These are phyloP conservation scores for Upupa epops DNA, from an alignment of 2,113 vertebrate genomes.

Conservation along the genomic window DNA sequence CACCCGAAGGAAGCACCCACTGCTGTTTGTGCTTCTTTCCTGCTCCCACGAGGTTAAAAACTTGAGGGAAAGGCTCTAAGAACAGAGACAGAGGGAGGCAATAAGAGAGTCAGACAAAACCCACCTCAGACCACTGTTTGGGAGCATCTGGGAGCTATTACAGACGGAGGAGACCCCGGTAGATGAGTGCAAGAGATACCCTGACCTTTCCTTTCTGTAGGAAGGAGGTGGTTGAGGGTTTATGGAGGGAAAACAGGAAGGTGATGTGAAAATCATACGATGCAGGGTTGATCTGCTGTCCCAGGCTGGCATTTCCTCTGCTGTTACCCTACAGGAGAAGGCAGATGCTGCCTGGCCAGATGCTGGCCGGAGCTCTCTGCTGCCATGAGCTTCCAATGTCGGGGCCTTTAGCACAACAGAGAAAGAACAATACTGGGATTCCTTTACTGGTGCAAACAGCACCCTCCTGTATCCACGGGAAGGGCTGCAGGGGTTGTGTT, in stretches of 20 bases:
- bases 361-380: background rate
- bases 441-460: background rate
- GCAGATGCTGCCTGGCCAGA: background rate
- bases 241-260: slow-evolving; percentile 2
- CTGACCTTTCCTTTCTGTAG: background rate
- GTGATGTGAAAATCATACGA: background rate
- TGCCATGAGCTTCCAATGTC: background rate
- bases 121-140: background rate
- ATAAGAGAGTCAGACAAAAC: background rate
- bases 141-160: slow-evolving; percentile 41
- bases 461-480: background rate
- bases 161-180: background rate
- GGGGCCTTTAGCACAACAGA: background rate
- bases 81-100: background rate
- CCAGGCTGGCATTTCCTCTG: background rate
- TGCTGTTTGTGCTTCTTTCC: background rate
- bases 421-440: background rate
- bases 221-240: background rate
- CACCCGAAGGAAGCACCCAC: background rate
- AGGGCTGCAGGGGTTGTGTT: background rate
- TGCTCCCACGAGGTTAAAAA: background rate
- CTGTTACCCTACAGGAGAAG: fast-evolving
- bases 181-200: background rate
- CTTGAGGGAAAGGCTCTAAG: background rate
- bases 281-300: background rate